Evolutionary conservation across 92 coral and sea anemone genomes (phyloP), one percentile per base, ranked within the genome.

Genomic region (Virgularia gustaviana): DNA sequence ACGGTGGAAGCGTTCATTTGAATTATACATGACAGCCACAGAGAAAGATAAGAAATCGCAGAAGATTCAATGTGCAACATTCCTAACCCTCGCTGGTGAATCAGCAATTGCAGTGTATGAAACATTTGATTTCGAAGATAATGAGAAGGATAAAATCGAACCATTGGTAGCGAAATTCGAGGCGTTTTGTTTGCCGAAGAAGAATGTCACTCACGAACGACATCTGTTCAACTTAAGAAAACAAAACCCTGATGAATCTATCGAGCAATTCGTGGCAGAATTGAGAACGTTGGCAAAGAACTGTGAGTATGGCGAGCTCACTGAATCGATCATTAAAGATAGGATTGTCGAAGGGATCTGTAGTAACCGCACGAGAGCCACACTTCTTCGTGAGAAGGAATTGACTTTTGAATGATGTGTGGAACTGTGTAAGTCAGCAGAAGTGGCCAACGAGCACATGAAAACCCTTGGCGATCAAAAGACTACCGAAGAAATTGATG

Each of bases 1-100:
- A 27, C 1, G 68, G 3, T 78, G 82, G 82, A 3, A 54, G 47
- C 9, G 16, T 23, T 1, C 3, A 2, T 71, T 71, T 29, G 19
- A 39, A 29, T 64, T 53, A 15, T 78, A 70, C 15, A 37, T 78
- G 45, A 78, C 54, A 29, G 60, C 83, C 9, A 78, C 83, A 1
- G 83, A 53, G 33, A 6, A 24, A 0, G 78, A 78, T 45, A 78
- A 54, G 56, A 78, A 78, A 29, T 24, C 83, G 59, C 54, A 66
- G 41, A 13, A 45, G 37, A 35, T 73, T 2, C 85, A 80, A 37
- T 80, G 80, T 55, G 64, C 85, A 7, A 80, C 80, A 1, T 53
- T 80, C 9, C 19, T 63, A 54, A 62, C 80, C 2, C 66, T 80
- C 3, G 80, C 85, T 18, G 80, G 85, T 37, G 80, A 73, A 35